Conservation (phyloP, 1,140 invertebrate species). For the Aphaenogaster ashmeadi region DNA sequence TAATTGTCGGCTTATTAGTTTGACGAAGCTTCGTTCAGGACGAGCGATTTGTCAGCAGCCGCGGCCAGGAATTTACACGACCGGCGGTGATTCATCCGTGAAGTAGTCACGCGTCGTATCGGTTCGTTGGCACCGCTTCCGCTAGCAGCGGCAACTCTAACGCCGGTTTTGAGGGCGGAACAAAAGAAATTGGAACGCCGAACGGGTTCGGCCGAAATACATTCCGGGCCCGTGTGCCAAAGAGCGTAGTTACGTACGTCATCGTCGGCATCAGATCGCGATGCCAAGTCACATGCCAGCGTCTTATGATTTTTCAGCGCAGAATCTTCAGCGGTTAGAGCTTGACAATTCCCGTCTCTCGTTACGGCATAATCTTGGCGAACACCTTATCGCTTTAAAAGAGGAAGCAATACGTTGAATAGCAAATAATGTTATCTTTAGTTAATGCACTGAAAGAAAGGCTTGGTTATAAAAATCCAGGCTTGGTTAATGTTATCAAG, state of each 20-base stretch:
- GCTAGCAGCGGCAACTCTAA: conserved; percentile 47
- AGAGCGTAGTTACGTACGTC: conserved; percentile 65
- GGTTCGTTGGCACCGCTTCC: conserved; percentile 63
- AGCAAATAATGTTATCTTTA: background rate
- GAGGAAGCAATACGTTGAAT: background rate
- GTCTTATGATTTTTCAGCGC: conserved; percentile 53
- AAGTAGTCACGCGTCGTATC: conserved; percentile 55
- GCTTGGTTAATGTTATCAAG: too few species aligned
- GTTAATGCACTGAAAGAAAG: background rate
- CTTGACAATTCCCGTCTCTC: background rate
- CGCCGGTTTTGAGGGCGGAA: conserved; percentile 73
- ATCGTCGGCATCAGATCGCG: conserved; percentile 15
- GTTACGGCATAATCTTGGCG: background rate
- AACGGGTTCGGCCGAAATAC: conserved; percentile 31
- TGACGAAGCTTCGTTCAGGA: background rate
- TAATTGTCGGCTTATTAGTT: background rate
- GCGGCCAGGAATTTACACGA: conserved; percentile 51
- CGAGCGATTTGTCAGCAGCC: background rate
- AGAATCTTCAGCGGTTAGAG: background rate
- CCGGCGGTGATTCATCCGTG: conserved; percentile 65
- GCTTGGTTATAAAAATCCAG: too few species aligned
- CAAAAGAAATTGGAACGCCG: conserved; percentile 72
- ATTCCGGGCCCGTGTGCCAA: conserved; percentile 63
- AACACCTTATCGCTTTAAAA: background rate
- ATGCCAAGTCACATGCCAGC: conserved; percentile 73